Evolutionary conservation across 2,113 vertebrate genomes (phyloP), one percentile per base, ranked within the genome.

Genomic region (Periophthalmus modestus): DNA sequence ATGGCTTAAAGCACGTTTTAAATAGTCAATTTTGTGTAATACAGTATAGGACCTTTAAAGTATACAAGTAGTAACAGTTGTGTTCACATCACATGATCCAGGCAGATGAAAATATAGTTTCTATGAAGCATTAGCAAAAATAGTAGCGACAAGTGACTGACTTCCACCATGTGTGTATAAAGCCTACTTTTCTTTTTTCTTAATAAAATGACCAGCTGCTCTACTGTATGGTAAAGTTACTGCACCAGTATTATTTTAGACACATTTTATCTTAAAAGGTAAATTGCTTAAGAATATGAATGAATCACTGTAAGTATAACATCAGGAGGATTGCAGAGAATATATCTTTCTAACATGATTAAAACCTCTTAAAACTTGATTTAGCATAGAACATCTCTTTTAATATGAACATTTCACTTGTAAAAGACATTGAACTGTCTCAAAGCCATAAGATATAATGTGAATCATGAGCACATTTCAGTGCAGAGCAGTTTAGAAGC

Each of bases 381-480:
- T 43, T 43, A 43, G 39, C 39, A 43, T 7, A 43, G 36, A 39
- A 39, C 7, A 39, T 39, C 7, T 39, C 36, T 0, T 39, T 39
- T 2, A 5, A 39, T 39, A 39, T 39, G 4, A 39, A 39, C 4
- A 39, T 39, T 85, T 66, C 81, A 71, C 50, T 52, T 52, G 15
- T 19, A 52, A 14, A 18, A 19, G 6, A 18, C 50, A 7, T n/a
- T 7, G 66, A 75, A 73, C 43, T 36, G 69, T 24, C 23, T 63
- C 23, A 71, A 11, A 48, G 5, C 19, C 7, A 7, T 7, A 28
- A 24, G 43, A 18, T 5, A 4, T 7, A 21, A 23, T 43, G 28
- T 21, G 34, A 69, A 69, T 68, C 15, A 58, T 18, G 33, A 43
- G 74, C 19, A 73, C 23, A 39, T 13, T 68, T 58, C 23, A 61